Base-by-base conservation (phyloP, 2,888 invertebrate genomes). In the Chymomyza procnemis region DNA sequence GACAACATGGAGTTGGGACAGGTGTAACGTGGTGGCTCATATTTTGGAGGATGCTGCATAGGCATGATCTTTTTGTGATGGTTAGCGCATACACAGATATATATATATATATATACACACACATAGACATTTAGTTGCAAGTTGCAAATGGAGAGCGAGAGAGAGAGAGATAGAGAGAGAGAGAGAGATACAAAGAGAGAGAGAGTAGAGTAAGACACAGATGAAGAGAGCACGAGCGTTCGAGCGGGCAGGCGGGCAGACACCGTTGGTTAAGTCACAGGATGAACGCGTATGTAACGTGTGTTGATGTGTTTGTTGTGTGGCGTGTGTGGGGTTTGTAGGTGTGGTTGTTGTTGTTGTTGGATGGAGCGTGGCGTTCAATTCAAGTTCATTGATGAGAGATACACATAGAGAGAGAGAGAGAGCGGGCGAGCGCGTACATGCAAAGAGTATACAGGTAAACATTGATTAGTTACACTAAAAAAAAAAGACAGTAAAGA, bases 11-110 rank as follows among this genome's bases (percentile, higher is more conserved):
- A 83, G 83, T 89, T 89, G 76, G 90, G 89, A 81, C 89, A 89
- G 73, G 89, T 90, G 80, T 91, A 91, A 67, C 90, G 90, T 79
- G 90, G 90, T 78, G 90, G 90, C 80, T 91, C 91, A 84, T 91
- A 91, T 85, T 90, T 91, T 80, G 89, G 87, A 75, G 89, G 86
- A 85, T 89, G 89, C 87, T 89, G 89, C 78, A 90, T 88, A 77
- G 90, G 88, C 82, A 90, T 88, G 77, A 90, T 89, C 90, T 90
- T 60, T 60, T 60, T 60, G 55, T 50, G 54, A 41, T 55, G 54
- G 16, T 47, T 62, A 54, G 54, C 55, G 64, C 62, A 60, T 19
- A 65, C 26, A 55, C 6, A 56, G 8, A 46, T 19, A 56, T 18
- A 63, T 21, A 55, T 14, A 48, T n/a, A 55, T 12, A 56, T 16